Conservation (phyloP, 2,888 invertebrate species). For the Hyposoter didymator region DNA sequence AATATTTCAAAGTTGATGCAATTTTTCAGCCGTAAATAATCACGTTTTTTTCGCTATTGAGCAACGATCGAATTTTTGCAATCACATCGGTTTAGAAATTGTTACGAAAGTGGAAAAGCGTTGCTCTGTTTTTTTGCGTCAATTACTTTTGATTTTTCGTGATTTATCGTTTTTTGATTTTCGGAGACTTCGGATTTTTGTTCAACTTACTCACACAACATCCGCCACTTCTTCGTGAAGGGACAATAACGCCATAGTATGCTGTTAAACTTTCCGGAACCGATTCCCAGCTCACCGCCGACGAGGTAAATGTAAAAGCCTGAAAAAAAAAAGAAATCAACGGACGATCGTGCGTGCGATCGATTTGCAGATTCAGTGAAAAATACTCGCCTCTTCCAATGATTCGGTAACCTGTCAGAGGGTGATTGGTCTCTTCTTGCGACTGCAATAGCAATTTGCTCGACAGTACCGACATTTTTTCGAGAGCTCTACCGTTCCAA, state of each 20-base stretch:
- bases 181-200: background rate
- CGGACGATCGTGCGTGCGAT: background rate
- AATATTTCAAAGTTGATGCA: background rate
- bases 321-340: conserved; percentile 53
- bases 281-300: conserved; percentile 77
- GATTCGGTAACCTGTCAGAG: conserved; percentile 75
- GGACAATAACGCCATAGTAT: conserved; percentile 78
- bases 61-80: background rate
- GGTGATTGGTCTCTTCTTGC: conserved; percentile 65
- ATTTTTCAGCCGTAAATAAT: background rate
- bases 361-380: background rate
- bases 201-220: conserved; percentile 70
- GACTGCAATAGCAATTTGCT: conserved; percentile 6
- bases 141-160: background rate
- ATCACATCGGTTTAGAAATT: background rate
- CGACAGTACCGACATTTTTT: conserved; percentile 67
- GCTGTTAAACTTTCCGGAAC: conserved; percentile 75
- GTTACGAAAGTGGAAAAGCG: background rate
- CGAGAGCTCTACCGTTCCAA: conserved; percentile 72
- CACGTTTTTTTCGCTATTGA: background rate
- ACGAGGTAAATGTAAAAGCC: conserved; percentile 77
- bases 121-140: background rate
- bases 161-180: background rate
- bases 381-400: conserved; percentile 73
- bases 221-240: conserved; percentile 78